These are phyloP conservation scores for Andrena fulva DNA, from an alignment of 2,888 invertebrate species.

Conservation along the genomic window DNA sequence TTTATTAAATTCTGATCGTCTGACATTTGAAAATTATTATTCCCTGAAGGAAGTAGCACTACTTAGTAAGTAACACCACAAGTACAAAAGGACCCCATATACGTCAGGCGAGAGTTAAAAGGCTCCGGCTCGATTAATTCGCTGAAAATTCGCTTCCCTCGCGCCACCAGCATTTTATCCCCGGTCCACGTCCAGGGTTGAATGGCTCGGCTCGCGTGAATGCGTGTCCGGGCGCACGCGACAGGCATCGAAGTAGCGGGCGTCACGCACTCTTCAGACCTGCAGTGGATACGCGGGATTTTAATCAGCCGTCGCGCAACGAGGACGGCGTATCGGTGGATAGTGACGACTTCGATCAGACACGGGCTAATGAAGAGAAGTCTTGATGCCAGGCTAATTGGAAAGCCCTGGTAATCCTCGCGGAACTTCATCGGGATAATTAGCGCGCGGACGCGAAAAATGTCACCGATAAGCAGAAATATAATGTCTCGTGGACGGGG, in stretches of 20 bases:
- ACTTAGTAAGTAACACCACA: no score
- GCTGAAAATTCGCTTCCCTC: constrained; percentile 16
- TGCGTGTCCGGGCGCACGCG: constrained; percentile 28
- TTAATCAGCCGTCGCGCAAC: constrained; percentile 64
- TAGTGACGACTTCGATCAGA: constrained; percentile 58
- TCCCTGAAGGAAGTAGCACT: no score
- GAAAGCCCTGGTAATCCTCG: constrained; percentile 33
- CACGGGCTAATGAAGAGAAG: constrained; percentile 53
- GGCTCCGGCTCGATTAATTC: constrained; percentile 28
- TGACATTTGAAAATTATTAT: no score
- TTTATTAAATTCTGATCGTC: no score
- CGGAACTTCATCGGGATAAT: constrained; percentile 48
- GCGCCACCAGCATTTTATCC: constrained; percentile 10
- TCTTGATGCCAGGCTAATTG: constrained; percentile 55
- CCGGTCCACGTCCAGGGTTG: constrained; percentile 14
- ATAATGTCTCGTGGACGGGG: constrained; percentile 11
- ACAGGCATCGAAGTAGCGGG: constrained; percentile 33
- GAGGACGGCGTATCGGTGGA: constrained; percentile 43
- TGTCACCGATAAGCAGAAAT: constrained; percentile 21
- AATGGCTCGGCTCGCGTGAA: constrained; percentile 41
- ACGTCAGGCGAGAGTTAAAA: constrained; percentile 12
- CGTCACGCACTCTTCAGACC: constrained; percentile 43
- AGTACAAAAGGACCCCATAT: no score
- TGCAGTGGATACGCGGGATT: constrained; percentile 40
- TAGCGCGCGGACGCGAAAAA: constrained; percentile 35